A percentile compares a stretch with the other conserved stretches of the same genome.
phyloP scores from a whole-genome alignment of 1,140 invertebrate genomes.

The Pseudomyrmex sp. region DNA sequence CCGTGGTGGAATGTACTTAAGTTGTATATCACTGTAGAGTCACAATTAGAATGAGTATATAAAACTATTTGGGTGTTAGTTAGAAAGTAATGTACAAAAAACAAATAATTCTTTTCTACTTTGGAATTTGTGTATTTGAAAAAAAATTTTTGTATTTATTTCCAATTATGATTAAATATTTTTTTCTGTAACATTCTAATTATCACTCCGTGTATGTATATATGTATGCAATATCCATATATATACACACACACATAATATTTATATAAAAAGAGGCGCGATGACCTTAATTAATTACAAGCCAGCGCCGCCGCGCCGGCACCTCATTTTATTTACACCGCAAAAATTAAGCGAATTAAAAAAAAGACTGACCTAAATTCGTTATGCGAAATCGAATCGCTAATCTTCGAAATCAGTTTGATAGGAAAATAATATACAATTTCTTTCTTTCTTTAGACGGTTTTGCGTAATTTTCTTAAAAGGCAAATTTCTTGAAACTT shows the following conservation, averaged over 20 bases:
- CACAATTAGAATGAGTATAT: no score
- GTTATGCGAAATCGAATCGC: constrained; percentile 22
- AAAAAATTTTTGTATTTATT: no score
- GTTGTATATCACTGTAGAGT: constrained; percentile 57
- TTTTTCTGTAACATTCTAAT: no score
- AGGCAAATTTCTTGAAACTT: background rate
- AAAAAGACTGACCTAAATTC: background rate
- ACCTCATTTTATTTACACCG: constrained; percentile 38
- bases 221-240: constrained; percentile 15
- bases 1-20: constrained; percentile 81
- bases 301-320: constrained; percentile 20
- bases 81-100: no score
- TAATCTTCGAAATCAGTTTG: constrained; percentile 5
- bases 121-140: no score
- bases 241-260: constrained; percentile 59
- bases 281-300: constrained; percentile 72
- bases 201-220: constrained; percentile 37
- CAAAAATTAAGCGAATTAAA: constrained; percentile 39
- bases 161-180: no score
- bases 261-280: constrained; percentile 71
- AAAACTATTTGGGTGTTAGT: no score
- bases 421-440: background rate
- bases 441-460: no score
- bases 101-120: no score
- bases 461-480: no score